A percentile compares a stretch with the other conserved stretches of the same genome.
Evolutionary conservation across 2,888 invertebrate genomes (phyloP).

Genomic region (Thyatira batis): DNA sequence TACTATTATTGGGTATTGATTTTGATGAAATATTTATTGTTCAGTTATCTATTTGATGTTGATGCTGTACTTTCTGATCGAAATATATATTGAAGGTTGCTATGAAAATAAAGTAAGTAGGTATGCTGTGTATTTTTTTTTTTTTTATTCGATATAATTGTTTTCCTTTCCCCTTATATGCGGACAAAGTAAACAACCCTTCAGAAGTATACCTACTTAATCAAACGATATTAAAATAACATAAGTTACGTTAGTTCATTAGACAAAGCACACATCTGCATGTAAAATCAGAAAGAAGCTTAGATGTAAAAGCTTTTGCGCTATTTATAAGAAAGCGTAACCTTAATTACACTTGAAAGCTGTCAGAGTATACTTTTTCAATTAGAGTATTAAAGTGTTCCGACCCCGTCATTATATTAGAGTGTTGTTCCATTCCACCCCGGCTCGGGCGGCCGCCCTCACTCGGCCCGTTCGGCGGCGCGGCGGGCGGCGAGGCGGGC

Average conservation of each 20-base stretch:
- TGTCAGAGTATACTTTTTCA: constrained; percentile 79
- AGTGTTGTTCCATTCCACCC: constrained; percentile 80
- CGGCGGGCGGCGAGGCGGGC: constrained; percentile 30
- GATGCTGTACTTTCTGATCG: not conserved
- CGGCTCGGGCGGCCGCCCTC: constrained; percentile 58
- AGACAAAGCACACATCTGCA: not conserved
- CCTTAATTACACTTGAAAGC: constrained; percentile 74
- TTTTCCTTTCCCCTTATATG: not conserved
- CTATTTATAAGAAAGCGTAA: constrained; percentile 50
- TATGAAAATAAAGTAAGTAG: too few relatives aligned
- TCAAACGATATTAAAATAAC: too few relatives aligned
- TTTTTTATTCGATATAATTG: not conserved
- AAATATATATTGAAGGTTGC: too few relatives aligned
- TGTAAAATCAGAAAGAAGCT: not conserved
- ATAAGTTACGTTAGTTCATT: not conserved
- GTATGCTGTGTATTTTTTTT: too few relatives aligned
- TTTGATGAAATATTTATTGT: constrained; percentile 28
- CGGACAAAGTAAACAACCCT: not conserved
- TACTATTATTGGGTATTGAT: constrained; percentile 57
- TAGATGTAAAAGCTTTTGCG: constrained; percentile 29
- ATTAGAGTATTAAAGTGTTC: constrained; percentile 82
- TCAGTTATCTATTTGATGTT: too few relatives aligned
- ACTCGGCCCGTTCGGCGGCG: constrained; percentile 38
- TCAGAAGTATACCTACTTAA: not conserved
- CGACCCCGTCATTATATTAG: constrained; percentile 82